A percentile compares a stretch with the other conserved stretches of the same genome.
Evolutionary conservation across 37 sponge, comb jelly and placozoan species (phyloP).

Genomic region (Bolinopsis microptera): DNA sequence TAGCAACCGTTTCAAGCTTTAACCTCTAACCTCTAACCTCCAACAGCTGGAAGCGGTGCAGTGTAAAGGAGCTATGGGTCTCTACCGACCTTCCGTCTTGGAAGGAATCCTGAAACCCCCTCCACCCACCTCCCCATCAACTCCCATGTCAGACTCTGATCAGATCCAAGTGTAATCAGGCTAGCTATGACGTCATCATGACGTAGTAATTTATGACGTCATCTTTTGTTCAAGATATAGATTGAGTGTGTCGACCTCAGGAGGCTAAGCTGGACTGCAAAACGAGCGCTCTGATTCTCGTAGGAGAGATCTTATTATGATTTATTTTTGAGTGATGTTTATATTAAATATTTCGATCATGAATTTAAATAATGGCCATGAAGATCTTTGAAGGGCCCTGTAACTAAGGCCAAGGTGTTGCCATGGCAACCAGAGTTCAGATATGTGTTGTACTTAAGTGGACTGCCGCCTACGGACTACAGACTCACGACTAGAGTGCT

Average conservation of each 20-base stretch:
- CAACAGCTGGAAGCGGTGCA: constrained; percentile 59
- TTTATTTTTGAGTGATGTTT: neutral
- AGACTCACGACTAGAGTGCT: neutral
- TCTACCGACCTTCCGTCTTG: constrained; percentile 47
- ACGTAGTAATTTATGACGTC: neutral
- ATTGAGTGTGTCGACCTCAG: too few species aligned
- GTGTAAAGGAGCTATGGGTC: constrained; percentile 62
- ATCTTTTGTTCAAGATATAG: too few species aligned
- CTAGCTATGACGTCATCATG: neutral
- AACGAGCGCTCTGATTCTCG: neutral
- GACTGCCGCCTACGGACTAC: too few species aligned
- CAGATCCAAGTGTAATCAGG: constrained; percentile 51
- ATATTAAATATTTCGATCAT: neutral
- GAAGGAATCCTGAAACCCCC: constrained; percentile 35
- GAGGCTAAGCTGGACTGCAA: too few species aligned
- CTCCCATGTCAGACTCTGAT: constrained; percentile 28
- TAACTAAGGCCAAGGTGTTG: too few species aligned
- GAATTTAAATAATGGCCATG: neutral
- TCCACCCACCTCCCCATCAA: neutral
- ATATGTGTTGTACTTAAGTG: neutral
- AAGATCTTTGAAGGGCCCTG: too few species aligned
- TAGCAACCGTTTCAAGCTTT: too few species aligned
- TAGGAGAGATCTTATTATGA: neutral
- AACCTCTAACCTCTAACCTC: too few species aligned
- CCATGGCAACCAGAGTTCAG: too few species aligned